These are phyloP conservation scores for Lepidochrysops patricia DNA, from an alignment of 2,888 invertebrate species.

Conservation along the genomic window DNA sequence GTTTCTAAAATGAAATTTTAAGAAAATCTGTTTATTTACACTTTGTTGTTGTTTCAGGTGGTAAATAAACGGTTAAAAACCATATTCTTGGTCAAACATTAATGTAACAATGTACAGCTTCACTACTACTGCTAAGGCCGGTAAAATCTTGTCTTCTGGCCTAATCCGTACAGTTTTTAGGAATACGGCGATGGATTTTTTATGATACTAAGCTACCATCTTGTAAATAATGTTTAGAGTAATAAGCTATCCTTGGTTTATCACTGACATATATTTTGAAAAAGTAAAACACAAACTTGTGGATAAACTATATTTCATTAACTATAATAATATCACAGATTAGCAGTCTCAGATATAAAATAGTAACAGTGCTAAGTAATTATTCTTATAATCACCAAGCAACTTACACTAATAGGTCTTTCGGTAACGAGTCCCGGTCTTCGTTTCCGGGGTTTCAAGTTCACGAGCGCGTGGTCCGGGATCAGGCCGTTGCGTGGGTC, in stretches of 20 bases:
- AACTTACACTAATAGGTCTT: conserved; percentile 76
- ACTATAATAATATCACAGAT: background rate
- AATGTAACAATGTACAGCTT: no score
- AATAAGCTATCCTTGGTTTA: background rate
- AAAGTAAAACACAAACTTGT: conserved; percentile 1
- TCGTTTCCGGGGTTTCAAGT: conserved; percentile 60
- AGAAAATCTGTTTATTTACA: no score
- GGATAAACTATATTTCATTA: conserved; percentile 4
- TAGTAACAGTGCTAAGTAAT: background rate
- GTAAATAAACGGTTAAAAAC: no score
- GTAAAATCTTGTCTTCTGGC: no score
- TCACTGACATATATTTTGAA: background rate
- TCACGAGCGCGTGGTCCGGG: conserved; percentile 58
- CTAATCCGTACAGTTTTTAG: no score
- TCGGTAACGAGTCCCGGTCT: conserved; percentile 77
- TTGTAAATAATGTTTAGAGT: no score
- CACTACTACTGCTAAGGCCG: no score
- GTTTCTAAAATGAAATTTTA: no score
- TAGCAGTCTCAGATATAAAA: background rate
- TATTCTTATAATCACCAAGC: conserved; percentile 13
- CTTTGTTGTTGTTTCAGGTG: no score
- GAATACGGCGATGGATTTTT: no score
- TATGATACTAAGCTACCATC: no score
- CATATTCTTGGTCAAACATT: no score
- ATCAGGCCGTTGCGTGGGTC: conserved; percentile 51